These are phyloP conservation scores for Ahaetulla prasina DNA, from an alignment of 2,113 vertebrate species.

Conservation along the genomic window DNA sequence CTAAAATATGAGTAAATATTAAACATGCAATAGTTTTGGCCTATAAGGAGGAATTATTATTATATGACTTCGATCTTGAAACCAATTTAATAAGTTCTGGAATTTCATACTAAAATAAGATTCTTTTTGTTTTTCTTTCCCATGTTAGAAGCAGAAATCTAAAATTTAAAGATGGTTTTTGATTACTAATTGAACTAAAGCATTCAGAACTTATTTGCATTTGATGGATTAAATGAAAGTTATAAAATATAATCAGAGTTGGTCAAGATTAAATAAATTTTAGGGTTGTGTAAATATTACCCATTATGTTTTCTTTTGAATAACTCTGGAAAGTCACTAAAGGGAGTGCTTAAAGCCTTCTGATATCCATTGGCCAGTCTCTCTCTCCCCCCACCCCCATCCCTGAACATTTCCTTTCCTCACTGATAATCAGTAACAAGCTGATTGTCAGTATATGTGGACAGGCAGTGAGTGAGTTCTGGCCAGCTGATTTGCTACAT, in stretches of 20 bases:
- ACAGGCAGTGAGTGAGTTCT: not conserved
- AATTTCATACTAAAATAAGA: not conserved
- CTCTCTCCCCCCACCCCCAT: not conserved
- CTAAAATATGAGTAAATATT: not conserved
- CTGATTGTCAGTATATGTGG: not conserved
- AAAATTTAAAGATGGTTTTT: not conserved
- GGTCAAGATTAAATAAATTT: not conserved
- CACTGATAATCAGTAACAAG: not conserved
- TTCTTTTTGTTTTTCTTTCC: not conserved
- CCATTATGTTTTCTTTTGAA: not conserved
- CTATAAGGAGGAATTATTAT: not conserved
- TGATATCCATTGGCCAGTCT: not conserved
- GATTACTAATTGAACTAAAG: not conserved
- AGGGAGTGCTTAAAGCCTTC: not conserved
- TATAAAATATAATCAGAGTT: not conserved
- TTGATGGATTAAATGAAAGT: not conserved
- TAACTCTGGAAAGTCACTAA: not conserved
- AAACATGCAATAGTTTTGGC: not conserved
- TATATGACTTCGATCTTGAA: not conserved
- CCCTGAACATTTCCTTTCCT: not conserved
- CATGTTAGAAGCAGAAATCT: not conserved
- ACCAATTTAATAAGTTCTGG: not conserved
- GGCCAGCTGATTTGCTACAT: not conserved
- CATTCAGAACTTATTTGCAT: not conserved
- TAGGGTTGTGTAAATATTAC: not conserved